A percentile compares a stretch with the other conserved stretches of the same genome.
These are phyloP conservation scores for Ceuthmochares aereus DNA, from an alignment of 2,113 vertebrate genomes.

Conservation along the genomic window DNA sequence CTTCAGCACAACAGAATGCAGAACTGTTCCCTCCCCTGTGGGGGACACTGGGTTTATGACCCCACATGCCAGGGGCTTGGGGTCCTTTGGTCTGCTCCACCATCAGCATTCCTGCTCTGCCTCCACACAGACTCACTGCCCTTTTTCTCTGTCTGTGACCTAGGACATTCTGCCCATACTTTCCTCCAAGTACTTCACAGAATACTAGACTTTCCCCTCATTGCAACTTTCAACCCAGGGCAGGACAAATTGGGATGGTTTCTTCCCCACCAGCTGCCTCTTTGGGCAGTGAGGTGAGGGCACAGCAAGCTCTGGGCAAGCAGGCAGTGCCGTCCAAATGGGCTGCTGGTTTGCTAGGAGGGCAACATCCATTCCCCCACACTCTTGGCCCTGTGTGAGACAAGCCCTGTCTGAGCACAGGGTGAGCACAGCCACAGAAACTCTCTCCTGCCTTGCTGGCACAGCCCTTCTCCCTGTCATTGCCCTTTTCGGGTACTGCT, in stretches of 20 bases:
- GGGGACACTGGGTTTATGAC: no score
- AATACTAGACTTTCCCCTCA: not conserved
- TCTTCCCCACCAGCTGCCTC: not conserved
- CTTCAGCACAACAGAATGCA: not conserved
- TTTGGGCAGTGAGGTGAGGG: not conserved
- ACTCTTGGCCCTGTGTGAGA: not conserved
- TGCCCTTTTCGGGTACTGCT: not conserved
- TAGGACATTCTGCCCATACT: accelerated
- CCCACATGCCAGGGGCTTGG: not conserved
- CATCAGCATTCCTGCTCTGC: not conserved
- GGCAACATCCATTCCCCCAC: not conserved
- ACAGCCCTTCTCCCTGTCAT: accelerated
- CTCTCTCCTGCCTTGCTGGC: not conserved
- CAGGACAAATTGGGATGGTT: accelerated
- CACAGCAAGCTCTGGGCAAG: not conserved
- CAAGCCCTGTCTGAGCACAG: not conserved
- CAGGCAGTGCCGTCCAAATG: not conserved
- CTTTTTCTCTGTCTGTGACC: not conserved
- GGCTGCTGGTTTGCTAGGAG: not conserved
- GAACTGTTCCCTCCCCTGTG: not conserved
- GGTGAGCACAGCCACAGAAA: not conserved
- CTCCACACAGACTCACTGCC: not conserved
- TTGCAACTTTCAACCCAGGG: not conserved
- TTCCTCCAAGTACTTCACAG: not conserved
- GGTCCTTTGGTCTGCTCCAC: not conserved